phyloP scores from a whole-genome alignment of 2,888 invertebrate genomes.

The Phyllotreta striolata region DNA sequence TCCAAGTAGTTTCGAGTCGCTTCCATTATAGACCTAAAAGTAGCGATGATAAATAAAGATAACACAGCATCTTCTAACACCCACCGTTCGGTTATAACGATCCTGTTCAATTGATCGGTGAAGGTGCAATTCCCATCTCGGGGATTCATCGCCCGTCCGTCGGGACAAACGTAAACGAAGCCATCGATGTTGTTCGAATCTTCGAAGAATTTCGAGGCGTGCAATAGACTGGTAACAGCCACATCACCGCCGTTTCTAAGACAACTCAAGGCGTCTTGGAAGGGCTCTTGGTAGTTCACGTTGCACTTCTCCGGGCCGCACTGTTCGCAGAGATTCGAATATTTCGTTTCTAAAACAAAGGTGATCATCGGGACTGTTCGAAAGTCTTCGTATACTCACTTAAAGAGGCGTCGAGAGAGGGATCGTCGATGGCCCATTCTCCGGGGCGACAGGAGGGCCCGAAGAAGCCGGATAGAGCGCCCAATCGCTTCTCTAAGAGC shows the following conservation, averaged over 20 bases:
- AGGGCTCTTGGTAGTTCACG: slow-evolving; percentile 44
- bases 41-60: too few relatives aligned
- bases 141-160: slow-evolving; percentile 51
- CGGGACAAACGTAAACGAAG: slow-evolving; percentile 54
- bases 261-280: slow-evolving; percentile 56
- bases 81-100: slow-evolving; percentile 66
- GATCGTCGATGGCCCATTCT: slow-evolving; percentile 67
- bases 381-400: too few relatives aligned
- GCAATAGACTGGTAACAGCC: slow-evolving; percentile 63
- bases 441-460: slow-evolving; percentile 77
- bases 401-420: slow-evolving; percentile 63
- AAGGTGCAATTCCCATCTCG: slow-evolving; percentile 65
- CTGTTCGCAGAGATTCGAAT: slow-evolving; percentile 52
- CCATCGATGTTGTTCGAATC: slow-evolving; percentile 40
- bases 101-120: slow-evolving; percentile 70
- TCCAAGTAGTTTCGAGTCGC: background rate
- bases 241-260: slow-evolving; percentile 64
- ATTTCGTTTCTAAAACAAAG: slow-evolving; percentile 43
- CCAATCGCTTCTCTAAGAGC: slow-evolving; percentile 68
- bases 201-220: slow-evolving; percentile 53
- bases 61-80: slow-evolving; percentile 16
- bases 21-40: too few relatives aligned
- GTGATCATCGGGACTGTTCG: too few relatives aligned
- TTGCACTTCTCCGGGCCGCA: slow-evolving; percentile 43
- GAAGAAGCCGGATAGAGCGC: slow-evolving; percentile 71